Conservation (phyloP, 2,113 vertebrate genomes). For the Syrrhaptes paradoxus region DNA sequence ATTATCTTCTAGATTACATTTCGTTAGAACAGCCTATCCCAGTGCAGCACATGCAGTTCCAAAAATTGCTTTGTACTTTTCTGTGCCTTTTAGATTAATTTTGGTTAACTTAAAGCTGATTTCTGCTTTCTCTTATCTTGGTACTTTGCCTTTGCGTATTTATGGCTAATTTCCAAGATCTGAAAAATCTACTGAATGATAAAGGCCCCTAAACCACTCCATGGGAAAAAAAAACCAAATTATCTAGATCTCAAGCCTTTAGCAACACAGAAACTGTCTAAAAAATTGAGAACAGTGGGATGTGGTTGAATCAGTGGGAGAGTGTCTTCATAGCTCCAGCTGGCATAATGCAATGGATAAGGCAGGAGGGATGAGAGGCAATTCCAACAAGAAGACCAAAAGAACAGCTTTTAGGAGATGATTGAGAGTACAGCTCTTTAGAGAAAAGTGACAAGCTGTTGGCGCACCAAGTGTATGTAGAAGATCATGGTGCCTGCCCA, state of each 20-base stretch:
- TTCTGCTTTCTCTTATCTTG: background rate
- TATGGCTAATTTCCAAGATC: background rate
- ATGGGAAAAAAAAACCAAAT: background rate
- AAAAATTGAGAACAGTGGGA: background rate
- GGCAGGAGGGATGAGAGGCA: background rate
- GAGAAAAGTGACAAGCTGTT: background rate
- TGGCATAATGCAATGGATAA: background rate
- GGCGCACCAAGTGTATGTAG: background rate
- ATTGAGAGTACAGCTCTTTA: background rate
- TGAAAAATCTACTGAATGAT: background rate
- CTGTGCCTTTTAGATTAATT: background rate
- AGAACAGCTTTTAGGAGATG: background rate
- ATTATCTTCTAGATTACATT: background rate
- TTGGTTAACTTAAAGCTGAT: background rate
- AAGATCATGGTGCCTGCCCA: background rate
- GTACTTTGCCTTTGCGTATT: background rate
- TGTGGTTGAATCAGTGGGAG: background rate
- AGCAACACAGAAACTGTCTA: background rate
- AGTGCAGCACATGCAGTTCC: background rate
- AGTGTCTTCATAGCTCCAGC: background rate
- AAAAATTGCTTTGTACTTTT: background rate
- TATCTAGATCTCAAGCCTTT: background rate
- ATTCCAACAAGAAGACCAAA: background rate
- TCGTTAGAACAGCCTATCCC: background rate
- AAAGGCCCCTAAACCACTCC: background rate